A percentile compares a stretch with the other conserved stretches of the same genome.
Evolutionary conservation across 2,113 vertebrate species (phyloP).

Genomic region (Callipepla californica): DNA sequence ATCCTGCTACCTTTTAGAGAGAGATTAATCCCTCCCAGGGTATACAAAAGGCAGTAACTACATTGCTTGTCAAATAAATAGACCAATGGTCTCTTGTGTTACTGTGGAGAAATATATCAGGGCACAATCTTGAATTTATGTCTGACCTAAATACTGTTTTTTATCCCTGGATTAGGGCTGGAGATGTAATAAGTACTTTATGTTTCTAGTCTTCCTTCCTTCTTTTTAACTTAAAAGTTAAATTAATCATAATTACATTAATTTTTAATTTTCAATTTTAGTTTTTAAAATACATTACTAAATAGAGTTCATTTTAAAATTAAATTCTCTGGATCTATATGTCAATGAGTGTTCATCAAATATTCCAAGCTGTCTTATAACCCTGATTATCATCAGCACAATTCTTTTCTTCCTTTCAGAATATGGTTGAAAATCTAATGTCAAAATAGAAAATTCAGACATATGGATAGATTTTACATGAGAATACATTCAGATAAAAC

Average conservation of each 20-base stretch:
- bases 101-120: neutral
- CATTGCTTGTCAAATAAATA: neutral
- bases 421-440: neutral
- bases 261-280: slow-evolving; percentile 40
- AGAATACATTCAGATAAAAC: neutral
- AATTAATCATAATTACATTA: neutral
- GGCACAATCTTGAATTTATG: neutral
- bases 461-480: neutral
- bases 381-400: neutral
- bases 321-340: neutral
- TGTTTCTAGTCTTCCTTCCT: neutral
- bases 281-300: slow-evolving; percentile 29
- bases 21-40: neutral
- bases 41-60: neutral
- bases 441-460: neutral
- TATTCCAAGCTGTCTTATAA: neutral
- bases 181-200: neutral
- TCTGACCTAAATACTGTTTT: neutral
- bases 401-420: neutral
- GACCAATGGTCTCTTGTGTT: neutral
- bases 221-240: neutral
- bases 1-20: neutral
- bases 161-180: neutral
- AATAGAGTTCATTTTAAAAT: slow-evolving; percentile 20
- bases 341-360: neutral